A percentile compares a stretch with the other conserved stretches of the same genome.
These are phyloP conservation scores for human DNA, from an alignment of 2,113 vertebrate genomes.

Conservation along the genomic window GRCh38 chr1:21334501-21335000, in stretches of 20 bases:
- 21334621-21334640: neutral
- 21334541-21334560: neutral
- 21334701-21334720: neutral
- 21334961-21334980: neutral
- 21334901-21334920: neutral
- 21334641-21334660: neutral
- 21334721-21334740: neutral
- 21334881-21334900: conserved; percentile 43
- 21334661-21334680: neutral
- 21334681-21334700: neutral
- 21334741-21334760: neutral
- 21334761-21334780: neutral
- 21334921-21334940: neutral
- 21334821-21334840: neutral
- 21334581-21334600: neutral
- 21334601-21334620: neutral
- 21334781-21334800: neutral
- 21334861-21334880: neutral
- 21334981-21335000: neutral
- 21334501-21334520: neutral
- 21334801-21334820: neutral
- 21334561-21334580: neutral
- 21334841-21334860: neutral
- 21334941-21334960: neutral
- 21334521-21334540: neutral